Evolutionary conservation across 2,888 invertebrate genomes (phyloP).

Genomic region (Limenitis camilla): DNA sequence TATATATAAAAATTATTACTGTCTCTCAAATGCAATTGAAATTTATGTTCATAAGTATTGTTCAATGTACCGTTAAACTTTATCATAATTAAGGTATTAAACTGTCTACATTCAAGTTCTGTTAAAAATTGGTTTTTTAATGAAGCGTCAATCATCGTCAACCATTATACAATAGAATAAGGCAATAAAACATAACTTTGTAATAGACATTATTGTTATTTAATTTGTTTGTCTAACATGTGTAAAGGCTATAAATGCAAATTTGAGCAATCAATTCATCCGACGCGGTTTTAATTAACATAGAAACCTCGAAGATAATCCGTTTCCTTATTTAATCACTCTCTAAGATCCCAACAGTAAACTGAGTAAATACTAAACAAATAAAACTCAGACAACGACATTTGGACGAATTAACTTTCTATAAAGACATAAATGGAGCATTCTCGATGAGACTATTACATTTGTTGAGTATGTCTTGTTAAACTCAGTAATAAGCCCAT

Average conservation of each 20-base stretch:
- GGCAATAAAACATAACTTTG: not conserved
- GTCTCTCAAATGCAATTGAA: too few relatives aligned
- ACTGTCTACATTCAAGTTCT: too few relatives aligned
- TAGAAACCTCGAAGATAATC: constrained; percentile 36
- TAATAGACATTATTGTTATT: constrained; percentile 6
- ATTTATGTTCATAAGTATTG: too few relatives aligned
- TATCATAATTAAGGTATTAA: too few relatives aligned
- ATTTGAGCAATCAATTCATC: constrained; percentile 36
- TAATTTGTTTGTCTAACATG: constrained; percentile 20
- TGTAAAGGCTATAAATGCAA: constrained; percentile 33
- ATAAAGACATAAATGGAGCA: constrained; percentile 15
- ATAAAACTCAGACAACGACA: constrained; percentile 13
- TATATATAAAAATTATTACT: too few relatives aligned
- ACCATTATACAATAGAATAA: not conserved
- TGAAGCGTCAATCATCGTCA: not conserved
- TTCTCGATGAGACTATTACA: constrained; percentile 10
- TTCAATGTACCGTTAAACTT: too few relatives aligned
- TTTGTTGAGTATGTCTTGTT: constrained; percentile 9
- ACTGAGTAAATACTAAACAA: constrained; percentile 8
- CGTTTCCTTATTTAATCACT: constrained; percentile 30
- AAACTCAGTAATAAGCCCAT: constrained; percentile 15
- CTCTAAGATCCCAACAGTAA: constrained; percentile 6
- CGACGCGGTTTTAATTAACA: constrained; percentile 41
- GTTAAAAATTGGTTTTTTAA: not conserved
- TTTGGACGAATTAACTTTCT: constrained; percentile 16